Evolutionary conservation across 2,888 invertebrate species (phyloP).

Genomic region (Cryptophagus acutangulus): DNA sequence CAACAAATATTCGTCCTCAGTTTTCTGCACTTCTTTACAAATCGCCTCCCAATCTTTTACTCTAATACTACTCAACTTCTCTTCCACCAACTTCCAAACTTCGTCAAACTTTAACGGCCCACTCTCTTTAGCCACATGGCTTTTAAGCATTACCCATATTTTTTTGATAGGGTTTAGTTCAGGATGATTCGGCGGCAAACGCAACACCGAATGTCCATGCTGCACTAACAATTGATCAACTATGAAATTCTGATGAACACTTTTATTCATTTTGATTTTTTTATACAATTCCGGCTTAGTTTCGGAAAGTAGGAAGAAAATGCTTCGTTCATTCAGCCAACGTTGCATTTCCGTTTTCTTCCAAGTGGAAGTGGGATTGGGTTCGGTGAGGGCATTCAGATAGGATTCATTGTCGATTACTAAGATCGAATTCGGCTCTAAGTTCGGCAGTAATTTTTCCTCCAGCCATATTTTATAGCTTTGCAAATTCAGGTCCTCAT

Average conservation of each 20-base stretch:
- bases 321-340: constrained; percentile 3
- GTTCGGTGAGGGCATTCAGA: constrained; percentile 1
- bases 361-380: background rate
- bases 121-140: no score
- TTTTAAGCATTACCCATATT: no score
- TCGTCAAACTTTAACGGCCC: constrained; percentile 10
- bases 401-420: constrained; percentile 11
- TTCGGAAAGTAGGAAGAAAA: background rate
- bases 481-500: constrained; percentile 31
- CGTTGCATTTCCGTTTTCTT: constrained; percentile 6
- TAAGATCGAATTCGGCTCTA: constrained; percentile 8
- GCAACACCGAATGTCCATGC: no score
- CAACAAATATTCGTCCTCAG: constrained; percentile 6
- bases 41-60: constrained; percentile 6
- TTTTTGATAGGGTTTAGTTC: no score
- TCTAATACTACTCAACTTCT: constrained; percentile 6
- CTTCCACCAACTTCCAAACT: constrained; percentile 7
- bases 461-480: constrained; percentile 29
- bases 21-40: constrained; percentile 7
- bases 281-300: constrained; percentile 6
- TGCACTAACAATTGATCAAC: constrained; percentile 2
- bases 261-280: constrained; percentile 9
- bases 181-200: no score
- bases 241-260: constrained; percentile 3
- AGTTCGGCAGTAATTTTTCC: constrained; percentile 27